phyloP scores from a whole-genome alignment of 2,888 invertebrate species.

The Trissoscelio sp. region DNA sequence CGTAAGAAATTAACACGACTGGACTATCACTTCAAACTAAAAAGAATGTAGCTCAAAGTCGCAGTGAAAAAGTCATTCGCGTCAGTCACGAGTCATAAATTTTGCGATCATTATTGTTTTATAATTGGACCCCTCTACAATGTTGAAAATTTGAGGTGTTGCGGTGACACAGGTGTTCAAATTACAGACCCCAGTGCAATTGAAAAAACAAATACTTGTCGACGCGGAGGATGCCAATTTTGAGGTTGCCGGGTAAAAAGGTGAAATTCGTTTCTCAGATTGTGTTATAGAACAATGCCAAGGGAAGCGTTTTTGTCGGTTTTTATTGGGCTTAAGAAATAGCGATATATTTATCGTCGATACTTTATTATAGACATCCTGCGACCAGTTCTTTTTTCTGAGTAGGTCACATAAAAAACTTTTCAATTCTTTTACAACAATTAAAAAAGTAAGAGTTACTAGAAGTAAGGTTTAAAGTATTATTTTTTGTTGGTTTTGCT shows the following conservation, averaged over 20 bases:
- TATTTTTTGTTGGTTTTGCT: too few species aligned
- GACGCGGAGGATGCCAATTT: constrained; percentile 42
- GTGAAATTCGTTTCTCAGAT: constrained; percentile 44
- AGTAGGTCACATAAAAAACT: constrained; percentile 1
- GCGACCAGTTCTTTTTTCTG: constrained; percentile 12
- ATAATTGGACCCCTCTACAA: not conserved
- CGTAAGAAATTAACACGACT: not conserved
- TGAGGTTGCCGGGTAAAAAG: constrained; percentile 45
- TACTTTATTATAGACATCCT: constrained; percentile 42
- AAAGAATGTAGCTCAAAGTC: too few species aligned
- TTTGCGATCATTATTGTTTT: constrained; percentile 19
- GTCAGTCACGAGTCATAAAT: constrained; percentile 15
- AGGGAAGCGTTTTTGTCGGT: not conserved
- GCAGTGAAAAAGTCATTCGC: constrained; percentile 23
- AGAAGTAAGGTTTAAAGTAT: too few species aligned
- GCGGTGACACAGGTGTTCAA: constrained; percentile 56
- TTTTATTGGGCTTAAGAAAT: constrained; percentile 27
- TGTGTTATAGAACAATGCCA: constrained; percentile 35
- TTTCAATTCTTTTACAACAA: not conserved
- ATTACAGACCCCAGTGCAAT: constrained; percentile 29
- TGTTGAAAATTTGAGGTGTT: constrained; percentile 32
- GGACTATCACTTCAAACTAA: not conserved
- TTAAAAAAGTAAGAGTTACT: too few species aligned
- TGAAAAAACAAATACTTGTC: constrained; percentile 48
- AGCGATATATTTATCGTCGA: constrained; percentile 25